A percentile compares a stretch with the other conserved stretches of the same genome.
These are phyloP conservation scores for Melieria omissa DNA, from an alignment of 2,888 invertebrate genomes.

Conservation along the genomic window DNA sequence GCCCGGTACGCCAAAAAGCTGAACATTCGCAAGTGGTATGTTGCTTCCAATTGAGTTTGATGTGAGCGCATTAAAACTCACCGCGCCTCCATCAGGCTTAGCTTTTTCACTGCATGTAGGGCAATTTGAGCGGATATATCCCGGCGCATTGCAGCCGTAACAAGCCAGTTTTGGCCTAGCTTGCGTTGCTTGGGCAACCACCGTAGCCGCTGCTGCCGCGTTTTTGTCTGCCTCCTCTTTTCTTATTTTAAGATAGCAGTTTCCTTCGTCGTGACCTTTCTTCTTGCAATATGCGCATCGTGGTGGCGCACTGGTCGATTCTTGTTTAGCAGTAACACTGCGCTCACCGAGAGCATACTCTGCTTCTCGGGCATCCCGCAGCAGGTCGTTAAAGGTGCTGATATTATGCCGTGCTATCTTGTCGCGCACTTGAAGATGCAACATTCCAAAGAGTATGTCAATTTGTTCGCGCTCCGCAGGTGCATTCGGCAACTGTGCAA, in stretches of 20 bases:
- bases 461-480: constrained; percentile 21
- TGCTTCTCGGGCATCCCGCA: constrained; percentile 14
- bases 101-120: background rate
- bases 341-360: constrained; percentile 8
- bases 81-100: background rate
- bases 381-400: constrained; percentile 12
- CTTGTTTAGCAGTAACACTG: too few species aligned
- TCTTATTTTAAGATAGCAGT: background rate
- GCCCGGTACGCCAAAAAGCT: constrained; percentile 38
- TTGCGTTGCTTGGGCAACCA: too few species aligned
- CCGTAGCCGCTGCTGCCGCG: background rate
- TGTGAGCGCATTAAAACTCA: constrained; percentile 11
- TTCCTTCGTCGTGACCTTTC: constrained; percentile 14
- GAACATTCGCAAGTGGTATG: constrained; percentile 30
- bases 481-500: constrained; percentile 6
- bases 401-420: constrained; percentile 15
- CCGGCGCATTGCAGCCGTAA: constrained; percentile 37
- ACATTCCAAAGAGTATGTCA: constrained; percentile 25
- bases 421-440: constrained; percentile 14
- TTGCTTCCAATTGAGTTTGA: constrained; percentile 5
- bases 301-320: background rate
- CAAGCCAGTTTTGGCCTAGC: constrained; percentile 34
- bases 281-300: constrained; percentile 9
- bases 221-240: constrained; percentile 11
- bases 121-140: constrained; percentile 14